Conservation (phyloP, 2,888 invertebrate species). For the Piscicola geometra region DNA sequence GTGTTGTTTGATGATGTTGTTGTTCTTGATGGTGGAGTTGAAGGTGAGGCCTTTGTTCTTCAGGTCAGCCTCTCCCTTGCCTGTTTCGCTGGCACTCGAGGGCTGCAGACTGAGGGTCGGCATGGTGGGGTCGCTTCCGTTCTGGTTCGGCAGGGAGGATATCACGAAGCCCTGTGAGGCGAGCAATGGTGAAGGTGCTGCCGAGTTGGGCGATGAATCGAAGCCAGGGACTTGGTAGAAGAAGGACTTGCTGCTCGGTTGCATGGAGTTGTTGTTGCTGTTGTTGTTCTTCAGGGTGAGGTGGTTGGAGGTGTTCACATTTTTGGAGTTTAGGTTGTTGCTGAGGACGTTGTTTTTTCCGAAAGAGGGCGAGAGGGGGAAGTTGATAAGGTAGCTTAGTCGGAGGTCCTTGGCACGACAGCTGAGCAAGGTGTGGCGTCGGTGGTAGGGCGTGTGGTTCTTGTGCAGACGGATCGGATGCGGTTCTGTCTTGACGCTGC, state of each 20-base stretch:
- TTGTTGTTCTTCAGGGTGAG: neutral
- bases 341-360: neutral
- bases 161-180: conserved; percentile 65
- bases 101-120: conserved; percentile 70
- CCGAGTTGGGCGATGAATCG: conserved; percentile 62
- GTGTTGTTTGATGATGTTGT: neutral
- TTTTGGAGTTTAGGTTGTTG: neutral
- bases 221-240: conserved; percentile 23
- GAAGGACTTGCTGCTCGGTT: neutral
- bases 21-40: neutral
- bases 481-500: conserved; percentile 45
- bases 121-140: conserved; percentile 63
- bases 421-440: conserved; percentile 49
- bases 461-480: conserved; percentile 50
- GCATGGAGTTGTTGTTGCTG: neutral
- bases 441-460: conserved; percentile 54
- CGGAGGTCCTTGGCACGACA: neutral
- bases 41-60: neutral
- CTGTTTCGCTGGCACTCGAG: conserved; percentile 43
- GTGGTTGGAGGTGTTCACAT: neutral
- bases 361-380: conserved; percentile 2
- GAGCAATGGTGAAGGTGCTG: conserved; percentile 68
- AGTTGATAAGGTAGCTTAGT: conserved; percentile 5
- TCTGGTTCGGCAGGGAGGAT: conserved; percentile 52
- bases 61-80: conserved; percentile 40